Evolutionary conservation across 2,113 vertebrate genomes (phyloP).

Genomic region (Oryzias curvinotus): DNA sequence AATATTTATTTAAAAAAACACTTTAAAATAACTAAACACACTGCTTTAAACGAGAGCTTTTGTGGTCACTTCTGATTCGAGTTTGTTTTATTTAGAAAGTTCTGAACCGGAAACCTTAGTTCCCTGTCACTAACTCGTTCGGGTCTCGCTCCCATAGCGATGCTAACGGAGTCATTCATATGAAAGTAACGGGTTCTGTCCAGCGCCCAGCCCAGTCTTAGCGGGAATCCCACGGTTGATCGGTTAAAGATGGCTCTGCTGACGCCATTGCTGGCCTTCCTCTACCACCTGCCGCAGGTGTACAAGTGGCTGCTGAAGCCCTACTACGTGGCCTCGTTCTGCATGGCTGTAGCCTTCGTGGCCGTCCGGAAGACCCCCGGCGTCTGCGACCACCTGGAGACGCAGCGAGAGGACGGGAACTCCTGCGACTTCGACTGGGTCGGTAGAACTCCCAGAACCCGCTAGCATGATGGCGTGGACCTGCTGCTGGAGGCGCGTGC

Average conservation of each 20-base stretch:
- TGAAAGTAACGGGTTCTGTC: constrained; percentile 2
- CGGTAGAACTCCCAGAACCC: constrained; percentile 36
- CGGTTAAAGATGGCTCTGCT: constrained; percentile 85
- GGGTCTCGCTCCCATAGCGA: neutral
- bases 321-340: constrained; percentile 86
- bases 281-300: constrained; percentile 88
- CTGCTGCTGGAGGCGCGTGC: too few relatives aligned
- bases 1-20: neutral
- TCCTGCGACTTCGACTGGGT: constrained; percentile 98
- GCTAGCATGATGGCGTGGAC: neutral
- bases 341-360: constrained; percentile 87
- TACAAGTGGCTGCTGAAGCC: constrained; percentile 91
- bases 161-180: neutral
- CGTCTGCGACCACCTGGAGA: constrained; percentile 84
- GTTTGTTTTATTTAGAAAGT: constrained; percentile 24
- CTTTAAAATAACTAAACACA: neutral
- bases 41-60: neutral
- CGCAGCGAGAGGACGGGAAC: constrained; percentile 92
- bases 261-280: constrained; percentile 84
- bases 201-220: neutral
- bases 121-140: neutral
- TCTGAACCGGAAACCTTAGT: constrained; percentile 10
- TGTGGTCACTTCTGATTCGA: neutral
- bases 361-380: constrained; percentile 88
- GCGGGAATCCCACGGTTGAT: neutral